Evolutionary conservation across 2,113 vertebrate genomes (phyloP).

Genomic region (Lycaon pictus): DNA sequence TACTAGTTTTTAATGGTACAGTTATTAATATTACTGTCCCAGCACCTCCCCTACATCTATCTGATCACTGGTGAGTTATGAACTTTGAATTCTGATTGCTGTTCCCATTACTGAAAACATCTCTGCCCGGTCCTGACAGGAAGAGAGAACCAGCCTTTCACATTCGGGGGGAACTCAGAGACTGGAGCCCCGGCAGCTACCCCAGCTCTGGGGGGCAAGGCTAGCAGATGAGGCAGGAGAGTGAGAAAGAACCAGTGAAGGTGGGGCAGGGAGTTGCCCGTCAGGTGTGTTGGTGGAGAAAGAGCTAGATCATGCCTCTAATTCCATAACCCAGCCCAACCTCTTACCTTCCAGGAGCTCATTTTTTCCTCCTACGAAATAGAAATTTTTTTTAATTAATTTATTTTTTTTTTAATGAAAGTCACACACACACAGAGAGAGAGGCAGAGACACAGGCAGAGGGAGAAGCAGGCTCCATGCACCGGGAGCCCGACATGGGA

Average conservation of each 20-base stretch:
- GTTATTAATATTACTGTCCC: conserved; percentile 63
- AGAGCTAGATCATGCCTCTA: rapidly evolving
- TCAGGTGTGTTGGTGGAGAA: rapidly evolving
- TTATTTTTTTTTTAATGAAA: neutral
- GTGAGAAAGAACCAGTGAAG: neutral
- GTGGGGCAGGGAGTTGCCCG: rapidly evolving
- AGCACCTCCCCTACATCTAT: conserved; percentile 50
- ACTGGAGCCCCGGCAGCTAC: no score
- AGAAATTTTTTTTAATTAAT: neutral
- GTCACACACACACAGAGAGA: neutral
- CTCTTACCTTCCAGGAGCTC: neutral
- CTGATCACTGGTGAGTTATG: conserved; percentile 65
- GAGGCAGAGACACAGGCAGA: no score
- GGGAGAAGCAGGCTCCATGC: no score
- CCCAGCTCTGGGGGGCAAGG: neutral
- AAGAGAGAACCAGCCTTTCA: neutral
- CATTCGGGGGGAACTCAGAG: neutral
- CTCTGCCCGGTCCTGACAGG: neutral
- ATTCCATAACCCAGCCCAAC: neutral
- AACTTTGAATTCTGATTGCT: neutral
- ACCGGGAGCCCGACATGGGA: no score
- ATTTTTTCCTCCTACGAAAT: neutral
- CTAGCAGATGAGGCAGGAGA: neutral
- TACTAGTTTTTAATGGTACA: conserved; percentile 1
- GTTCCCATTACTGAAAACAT: conserved; percentile 7